Conservation (phyloP, 1,140 invertebrate species). For the Anastatus disparis region DNA sequence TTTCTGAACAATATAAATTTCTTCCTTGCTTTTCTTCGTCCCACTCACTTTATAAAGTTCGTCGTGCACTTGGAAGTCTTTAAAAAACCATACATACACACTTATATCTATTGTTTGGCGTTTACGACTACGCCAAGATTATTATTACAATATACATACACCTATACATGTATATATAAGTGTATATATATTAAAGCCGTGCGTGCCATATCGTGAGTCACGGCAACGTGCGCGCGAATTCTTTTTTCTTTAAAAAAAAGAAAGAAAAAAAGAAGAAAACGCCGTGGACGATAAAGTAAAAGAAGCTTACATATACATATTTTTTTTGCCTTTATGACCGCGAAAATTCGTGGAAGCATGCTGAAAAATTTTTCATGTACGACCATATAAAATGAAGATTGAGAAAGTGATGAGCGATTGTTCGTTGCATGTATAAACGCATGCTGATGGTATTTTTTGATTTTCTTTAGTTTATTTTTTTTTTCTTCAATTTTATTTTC, state of each 20-base stretch:
- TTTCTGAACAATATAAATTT: too few relatives aligned
- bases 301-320: too few relatives aligned
- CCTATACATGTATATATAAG: not conserved
- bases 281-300: too few relatives aligned
- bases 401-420: not conserved
- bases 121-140: slow-evolving; percentile 1
- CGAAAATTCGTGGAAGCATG: not conserved
- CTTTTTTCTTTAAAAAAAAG: not conserved
- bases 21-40: not conserved
- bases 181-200: not conserved
- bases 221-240: not conserved
- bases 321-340: too few relatives aligned
- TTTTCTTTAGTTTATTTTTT: too few relatives aligned
- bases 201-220: slow-evolving; percentile 17
- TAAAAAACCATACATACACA: not conserved
- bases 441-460: too few relatives aligned
- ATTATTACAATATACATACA: not conserved
- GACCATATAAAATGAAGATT: too few relatives aligned
- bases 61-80: slow-evolving; percentile 3
- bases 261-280: too few relatives aligned
- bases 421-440: not conserved
- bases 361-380: not conserved
- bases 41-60: too few relatives aligned
- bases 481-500: too few relatives aligned
- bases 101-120: slow-evolving; percentile 12